Evolutionary conservation across 2,113 vertebrate species (phyloP).

Genomic region (Hippocampus barbouri): DNA sequence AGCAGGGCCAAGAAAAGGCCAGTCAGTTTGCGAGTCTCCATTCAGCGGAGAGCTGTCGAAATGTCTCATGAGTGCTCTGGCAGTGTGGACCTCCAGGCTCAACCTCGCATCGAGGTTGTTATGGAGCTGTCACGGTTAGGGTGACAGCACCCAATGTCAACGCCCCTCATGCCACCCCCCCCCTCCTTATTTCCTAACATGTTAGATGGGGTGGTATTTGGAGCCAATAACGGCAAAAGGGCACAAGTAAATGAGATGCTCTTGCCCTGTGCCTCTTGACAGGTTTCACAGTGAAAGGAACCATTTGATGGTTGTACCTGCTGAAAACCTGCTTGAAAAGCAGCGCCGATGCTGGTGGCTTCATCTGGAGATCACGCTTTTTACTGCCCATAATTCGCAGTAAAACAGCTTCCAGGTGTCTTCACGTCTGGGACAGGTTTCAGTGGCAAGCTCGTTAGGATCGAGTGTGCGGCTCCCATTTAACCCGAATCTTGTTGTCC

Average conservation of each 20-base stretch:
- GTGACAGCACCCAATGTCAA: slow-evolving; percentile 20
- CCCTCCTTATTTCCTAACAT: slow-evolving; percentile 1
- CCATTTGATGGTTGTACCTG: slow-evolving; percentile 5
- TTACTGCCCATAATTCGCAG: no score
- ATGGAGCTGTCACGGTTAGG: slow-evolving; percentile 47
- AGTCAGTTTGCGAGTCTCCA: slow-evolving; percentile 10
- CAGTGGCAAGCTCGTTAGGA: no score
- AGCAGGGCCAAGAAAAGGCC: not conserved
- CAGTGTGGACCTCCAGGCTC: slow-evolving; percentile 43
- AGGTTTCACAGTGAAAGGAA: slow-evolving; percentile 1
- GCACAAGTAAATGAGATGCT: slow-evolving; percentile 3
- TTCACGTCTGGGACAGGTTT: no score
- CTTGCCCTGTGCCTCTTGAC: not conserved
- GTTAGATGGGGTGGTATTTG: slow-evolving; percentile 1
- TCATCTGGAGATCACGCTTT: slow-evolving; percentile 25
- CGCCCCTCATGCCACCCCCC: not conserved
- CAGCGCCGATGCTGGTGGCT: not conserved
- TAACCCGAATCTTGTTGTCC: no score
- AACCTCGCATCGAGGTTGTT: slow-evolving; percentile 38
- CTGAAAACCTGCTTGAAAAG: not conserved
- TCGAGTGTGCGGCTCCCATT: no score
- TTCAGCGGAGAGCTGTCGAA: slow-evolving; percentile 32
- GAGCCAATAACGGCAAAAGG: slow-evolving; percentile 10
- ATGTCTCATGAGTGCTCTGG: slow-evolving; percentile 25
- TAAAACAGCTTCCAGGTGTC: no score